phyloP scores from a whole-genome alignment of 2,797 vertebrate genomes.

The Notolabrus celidotus region DNA sequence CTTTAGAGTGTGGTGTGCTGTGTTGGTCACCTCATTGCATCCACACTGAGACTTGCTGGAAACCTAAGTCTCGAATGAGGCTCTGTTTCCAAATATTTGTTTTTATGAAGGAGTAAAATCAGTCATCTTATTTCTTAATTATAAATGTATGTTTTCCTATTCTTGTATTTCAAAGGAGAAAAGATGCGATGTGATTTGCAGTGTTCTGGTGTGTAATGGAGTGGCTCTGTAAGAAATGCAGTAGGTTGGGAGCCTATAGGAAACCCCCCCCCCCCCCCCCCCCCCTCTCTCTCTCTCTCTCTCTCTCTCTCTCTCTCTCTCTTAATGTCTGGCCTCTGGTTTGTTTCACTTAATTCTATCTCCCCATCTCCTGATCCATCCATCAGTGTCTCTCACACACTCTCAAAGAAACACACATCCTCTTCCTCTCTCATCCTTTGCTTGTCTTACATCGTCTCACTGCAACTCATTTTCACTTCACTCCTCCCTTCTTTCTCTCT shows the following conservation, averaged over 20 bases:
- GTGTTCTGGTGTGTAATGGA: slow-evolving; percentile 38
- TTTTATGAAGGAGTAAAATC: neutral
- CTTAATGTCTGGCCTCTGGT: slow-evolving; percentile 69
- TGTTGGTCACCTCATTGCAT: too few species aligned
- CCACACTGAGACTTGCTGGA: too few species aligned
- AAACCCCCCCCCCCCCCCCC: too few species aligned
- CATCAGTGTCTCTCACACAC: slow-evolving; percentile 60
- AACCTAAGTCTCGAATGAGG: too few species aligned
- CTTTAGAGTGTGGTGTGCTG: too few species aligned
- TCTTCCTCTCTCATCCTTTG: slow-evolving; percentile 38
- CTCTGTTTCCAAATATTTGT: neutral
- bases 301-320: slow-evolving; percentile 38
- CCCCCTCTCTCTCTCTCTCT: too few species aligned
- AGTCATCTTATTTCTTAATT: neutral
- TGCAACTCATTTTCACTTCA: slow-evolving; percentile 66
- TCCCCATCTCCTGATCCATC: slow-evolving; percentile 68
- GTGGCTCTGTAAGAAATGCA: slow-evolving; percentile 57
- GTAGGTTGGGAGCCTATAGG: slow-evolving; percentile 35
- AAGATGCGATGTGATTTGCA: slow-evolving; percentile 45
- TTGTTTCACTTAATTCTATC: slow-evolving; percentile 76
- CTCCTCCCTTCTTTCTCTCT: slow-evolving; percentile 33
- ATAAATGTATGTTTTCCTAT: neutral
- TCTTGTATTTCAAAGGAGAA: neutral
- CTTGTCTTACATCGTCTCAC: slow-evolving; percentile 64
- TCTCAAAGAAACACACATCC: slow-evolving; percentile 16